Evolutionary conservation across 2,797 vertebrate genomes (phyloP).

Genomic region (Hyperoplus immaculatus): DNA sequence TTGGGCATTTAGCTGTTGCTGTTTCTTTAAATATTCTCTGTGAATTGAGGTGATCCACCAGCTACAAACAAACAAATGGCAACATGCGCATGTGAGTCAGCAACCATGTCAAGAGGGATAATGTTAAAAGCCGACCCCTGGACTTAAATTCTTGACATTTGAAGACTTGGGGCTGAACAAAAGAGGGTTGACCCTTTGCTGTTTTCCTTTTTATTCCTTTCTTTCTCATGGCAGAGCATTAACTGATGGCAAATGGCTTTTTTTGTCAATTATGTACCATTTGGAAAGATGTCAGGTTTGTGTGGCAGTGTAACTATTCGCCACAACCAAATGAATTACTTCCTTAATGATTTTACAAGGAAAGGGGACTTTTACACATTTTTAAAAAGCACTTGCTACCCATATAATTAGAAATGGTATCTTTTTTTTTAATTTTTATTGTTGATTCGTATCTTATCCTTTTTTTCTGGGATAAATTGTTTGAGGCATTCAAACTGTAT

Average conservation of each 20-base stretch:
- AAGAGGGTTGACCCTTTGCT: slow-evolving; percentile 15
- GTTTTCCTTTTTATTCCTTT: not conserved
- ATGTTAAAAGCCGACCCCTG: slow-evolving; percentile 26
- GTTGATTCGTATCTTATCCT: too few species aligned
- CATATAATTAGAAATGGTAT: not conserved
- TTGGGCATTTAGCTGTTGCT: slow-evolving; percentile 5
- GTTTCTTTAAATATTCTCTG: slow-evolving; percentile 9
- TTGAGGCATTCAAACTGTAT: too few species aligned
- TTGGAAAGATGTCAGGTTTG: slow-evolving; percentile 4
- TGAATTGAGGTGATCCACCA: slow-evolving; percentile 13
- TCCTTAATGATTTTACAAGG: not conserved
- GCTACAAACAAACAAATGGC: slow-evolving; percentile 23
- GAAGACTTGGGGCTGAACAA: slow-evolving; percentile 16
- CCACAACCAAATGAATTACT: slow-evolving; percentile 1
- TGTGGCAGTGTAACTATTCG: not conserved
- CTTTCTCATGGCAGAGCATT: slow-evolving; percentile 1
- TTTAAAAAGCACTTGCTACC: not conserved
- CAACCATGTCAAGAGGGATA: slow-evolving; percentile 49
- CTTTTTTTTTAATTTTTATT: too few species aligned
- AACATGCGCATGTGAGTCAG: slow-evolving; percentile 36
- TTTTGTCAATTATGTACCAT: slow-evolving; percentile 1
- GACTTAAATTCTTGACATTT: slow-evolving; percentile 44
- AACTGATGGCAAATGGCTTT: not conserved
- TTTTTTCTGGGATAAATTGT: too few species aligned
- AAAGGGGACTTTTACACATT: not conserved